phyloP scores from a whole-genome alignment of 2,797 vertebrate species.

The Etheostoma perlongum region DNA sequence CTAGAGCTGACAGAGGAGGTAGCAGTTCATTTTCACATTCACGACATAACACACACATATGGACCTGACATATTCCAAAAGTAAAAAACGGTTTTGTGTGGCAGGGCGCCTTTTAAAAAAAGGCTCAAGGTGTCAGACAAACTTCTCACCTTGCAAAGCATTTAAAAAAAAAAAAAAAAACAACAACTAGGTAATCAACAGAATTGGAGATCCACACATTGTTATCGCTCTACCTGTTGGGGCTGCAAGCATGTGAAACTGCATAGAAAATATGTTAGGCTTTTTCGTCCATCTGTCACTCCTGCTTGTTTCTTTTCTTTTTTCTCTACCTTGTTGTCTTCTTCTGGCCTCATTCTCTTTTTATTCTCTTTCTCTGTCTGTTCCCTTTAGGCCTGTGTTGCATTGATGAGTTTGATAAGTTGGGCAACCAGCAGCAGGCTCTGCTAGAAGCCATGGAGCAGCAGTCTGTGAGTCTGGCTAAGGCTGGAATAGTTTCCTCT shows the following conservation, averaged over 20 bases:
- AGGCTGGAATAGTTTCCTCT: slow-evolving; percentile 96
- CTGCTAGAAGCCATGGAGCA: slow-evolving; percentile 98
- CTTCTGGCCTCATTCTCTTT: background rate
- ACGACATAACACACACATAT: no score
- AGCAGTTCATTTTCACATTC: no score
- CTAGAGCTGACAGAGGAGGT: no score
- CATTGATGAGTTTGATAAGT: slow-evolving; percentile 99
- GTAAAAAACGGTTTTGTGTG: no score
- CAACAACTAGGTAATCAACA: background rate
- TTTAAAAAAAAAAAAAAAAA: background rate
- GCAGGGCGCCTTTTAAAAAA: no score
- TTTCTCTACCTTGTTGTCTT: background rate
- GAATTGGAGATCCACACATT: background rate
- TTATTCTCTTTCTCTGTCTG: background rate
- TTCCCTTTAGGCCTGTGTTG: slow-evolving; percentile 84
- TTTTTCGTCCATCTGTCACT: background rate
- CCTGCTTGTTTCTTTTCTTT: background rate
- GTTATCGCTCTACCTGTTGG: background rate
- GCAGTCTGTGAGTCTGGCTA: slow-evolving; percentile 97
- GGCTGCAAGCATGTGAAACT: background rate
- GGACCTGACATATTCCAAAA: no score
- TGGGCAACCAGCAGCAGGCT: slow-evolving; percentile 96
- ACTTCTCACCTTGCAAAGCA: background rate
- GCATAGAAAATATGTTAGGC: background rate
- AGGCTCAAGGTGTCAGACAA: no score